phyloP scores from a whole-genome alignment of 2,797 vertebrate species.

The Scarus forsteni region DNA sequence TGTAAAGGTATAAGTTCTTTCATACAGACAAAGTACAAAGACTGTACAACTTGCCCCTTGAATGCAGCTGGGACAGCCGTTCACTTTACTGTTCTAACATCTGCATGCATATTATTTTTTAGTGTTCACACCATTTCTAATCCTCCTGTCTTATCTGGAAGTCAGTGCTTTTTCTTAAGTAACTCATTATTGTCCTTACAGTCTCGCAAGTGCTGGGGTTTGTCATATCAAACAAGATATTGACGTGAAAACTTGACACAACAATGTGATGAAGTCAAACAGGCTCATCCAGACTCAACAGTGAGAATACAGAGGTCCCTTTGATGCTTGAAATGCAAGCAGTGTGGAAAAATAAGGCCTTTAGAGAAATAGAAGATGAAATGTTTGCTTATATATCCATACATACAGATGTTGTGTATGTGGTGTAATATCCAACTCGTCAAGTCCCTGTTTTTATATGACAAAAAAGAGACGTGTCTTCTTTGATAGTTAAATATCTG shows the following conservation, averaged over 20 bases:
- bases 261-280: slow-evolving; percentile 79
- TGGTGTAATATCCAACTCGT: too few relatives aligned
- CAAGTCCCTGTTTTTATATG: too few relatives aligned
- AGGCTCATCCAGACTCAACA: slow-evolving; percentile 77
- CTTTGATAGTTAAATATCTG: too few relatives aligned
- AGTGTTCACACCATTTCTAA: slow-evolving; percentile 50
- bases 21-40: slow-evolving; percentile 44
- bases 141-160: slow-evolving; percentile 53
- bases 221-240: slow-evolving; percentile 74
- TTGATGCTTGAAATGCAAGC: slow-evolving; percentile 78
- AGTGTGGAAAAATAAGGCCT: slow-evolving; percentile 57
- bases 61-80: slow-evolving; percentile 31
- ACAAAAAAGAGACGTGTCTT: too few relatives aligned
- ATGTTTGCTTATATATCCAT: slow-evolving; percentile 58
- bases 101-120: slow-evolving; percentile 37
- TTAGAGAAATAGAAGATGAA: slow-evolving; percentile 62
- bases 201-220: slow-evolving; percentile 64
- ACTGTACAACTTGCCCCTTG: slow-evolving; percentile 30
- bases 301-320: slow-evolving; percentile 65
- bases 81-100: slow-evolving; percentile 40
- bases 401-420: slow-evolving; percentile 24
- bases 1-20: slow-evolving; percentile 34
- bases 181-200: slow-evolving; percentile 64
- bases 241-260: slow-evolving; percentile 78
- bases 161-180: slow-evolving; percentile 42